Base-by-base conservation (phyloP, 1,140 invertebrate species). In the Anastatus disparis region DNA sequence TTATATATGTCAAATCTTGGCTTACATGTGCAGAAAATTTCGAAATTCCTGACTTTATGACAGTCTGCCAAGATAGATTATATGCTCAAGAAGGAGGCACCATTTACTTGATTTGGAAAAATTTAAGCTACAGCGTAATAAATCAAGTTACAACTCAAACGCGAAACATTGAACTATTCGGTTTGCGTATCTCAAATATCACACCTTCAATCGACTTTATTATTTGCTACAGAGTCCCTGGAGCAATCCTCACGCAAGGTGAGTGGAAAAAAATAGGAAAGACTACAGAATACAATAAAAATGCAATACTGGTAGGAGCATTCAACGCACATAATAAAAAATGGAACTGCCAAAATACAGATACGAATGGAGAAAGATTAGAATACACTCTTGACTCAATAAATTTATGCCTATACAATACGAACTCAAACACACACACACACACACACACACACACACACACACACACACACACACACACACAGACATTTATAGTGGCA, bases 361-460 rank as follows among this genome's bases (percentile, higher is more conserved):
- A n/a, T n/a, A n/a, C n/a, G n/a, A n/a, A n/a, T n/a, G n/a, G n/a
- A n/a, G n/a, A 31, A 15, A 22, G 13, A 1, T 44, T 42, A 15
- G 20, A 40, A 42, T 12, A 40, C 22, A 15, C 8, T 27, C 24
- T 61, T 7, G 10, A 42, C 2, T 2, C n/a, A 17, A 24, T 42
- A 15, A 27, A 48, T 63, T 20, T 63, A 38, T 48, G 48, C 31
- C 2, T 63, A 63, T 44, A 63, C 9, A 63, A 63, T 17, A 12
- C 9, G 12, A 13, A 50, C 9, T 40, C 61, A 0, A 7, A 4
- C 4, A 48, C 61, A 17, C n/a, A n/a, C n/a, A n/a, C n/a, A n/a
- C n/a, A n/a, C n/a, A n/a, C n/a, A n/a, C n/a, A n/a, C n/a, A n/a
- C n/a, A n/a, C n/a, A n/a, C n/a, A n/a, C n/a, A n/a, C n/a, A n/a